Percentiles rank a stretch among this genome's conserved stretches.
Conservation (phyloP, 2,888 invertebrate genomes). For the Poecilobothrus nobilitatus region DNA sequence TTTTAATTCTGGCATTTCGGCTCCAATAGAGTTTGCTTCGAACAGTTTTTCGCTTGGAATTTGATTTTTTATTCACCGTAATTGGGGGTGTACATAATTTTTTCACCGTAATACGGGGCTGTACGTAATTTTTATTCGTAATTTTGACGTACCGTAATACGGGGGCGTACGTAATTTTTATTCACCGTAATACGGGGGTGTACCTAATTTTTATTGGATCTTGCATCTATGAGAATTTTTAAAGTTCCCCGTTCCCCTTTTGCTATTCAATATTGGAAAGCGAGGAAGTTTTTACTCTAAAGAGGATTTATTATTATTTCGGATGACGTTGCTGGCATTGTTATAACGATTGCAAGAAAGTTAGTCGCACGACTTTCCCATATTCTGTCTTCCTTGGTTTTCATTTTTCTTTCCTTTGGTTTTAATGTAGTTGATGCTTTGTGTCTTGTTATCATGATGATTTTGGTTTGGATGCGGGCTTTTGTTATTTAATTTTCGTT, state of each 20-base stretch:
- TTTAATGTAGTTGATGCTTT: no score
- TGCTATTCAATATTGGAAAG: constrained; percentile 12
- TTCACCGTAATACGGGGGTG: not conserved
- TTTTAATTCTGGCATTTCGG: no score
- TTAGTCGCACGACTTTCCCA: no score
- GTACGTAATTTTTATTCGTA: no score
- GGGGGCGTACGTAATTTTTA: no score
- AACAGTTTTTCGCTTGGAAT: not conserved
- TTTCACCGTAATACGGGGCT: no score
- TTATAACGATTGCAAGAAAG: no score
- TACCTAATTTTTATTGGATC: constrained; percentile 8
- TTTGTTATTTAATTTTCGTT: no score
- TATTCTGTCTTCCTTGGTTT: no score
- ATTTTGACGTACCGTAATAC: no score
- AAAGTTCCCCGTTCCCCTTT: constrained; percentile 8
- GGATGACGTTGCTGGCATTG: constrained; percentile 16
- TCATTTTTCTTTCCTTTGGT: not conserved
- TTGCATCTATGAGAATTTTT: constrained; percentile 3
- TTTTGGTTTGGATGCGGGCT: not conserved
- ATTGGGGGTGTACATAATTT: no score
- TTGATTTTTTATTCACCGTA: not conserved
- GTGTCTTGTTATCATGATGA: no score
- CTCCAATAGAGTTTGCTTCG: not conserved
- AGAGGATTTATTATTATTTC: not conserved
- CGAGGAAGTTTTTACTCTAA: constrained; percentile 14